Base-by-base conservation (phyloP, 2,113 vertebrate genomes). In the Ancistrus triradiatus region DNA sequence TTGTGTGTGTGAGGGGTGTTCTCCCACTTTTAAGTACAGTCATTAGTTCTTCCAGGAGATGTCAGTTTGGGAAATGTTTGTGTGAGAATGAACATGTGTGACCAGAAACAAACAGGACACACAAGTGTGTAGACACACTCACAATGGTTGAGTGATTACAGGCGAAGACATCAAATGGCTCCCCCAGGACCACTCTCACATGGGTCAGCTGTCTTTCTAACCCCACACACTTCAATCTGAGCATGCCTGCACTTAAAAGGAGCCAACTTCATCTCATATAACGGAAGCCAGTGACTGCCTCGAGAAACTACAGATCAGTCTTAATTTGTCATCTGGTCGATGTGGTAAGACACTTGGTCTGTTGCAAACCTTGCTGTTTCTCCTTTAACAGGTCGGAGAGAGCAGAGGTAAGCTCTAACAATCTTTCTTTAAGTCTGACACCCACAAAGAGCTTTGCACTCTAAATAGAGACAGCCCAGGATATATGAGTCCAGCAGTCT, bases 111-210 rank as follows among this genome's bases (percentile, higher is more conserved):
- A 66, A 68, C 55, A 28, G 24, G 43, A 40, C 52, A 47, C 37
- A 37, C n/a, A 18, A 55, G 19, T 53, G 58, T 80, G 74, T 63
- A 62, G 79, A 64, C 77, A 68, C 83, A 84, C n/a, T n/a, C n/a
- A n/a, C n/a, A 87, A 86, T 82, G 84, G 84, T 82, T 81, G 80
- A 87, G 60, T 47, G 81, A 86, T 87, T 84, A 86, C 79, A 80
- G 76, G 46, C 5, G 14, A 49, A 56, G 61, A 68, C 60, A 69
- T 73, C 61, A 60, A 64, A 65, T 65, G 47, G 42, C 64, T 62
- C 68, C 63, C 63, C 75, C 76, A 59, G 47, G 74, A 78, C 68
- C 74, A 69, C 44, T 48, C 24, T 74, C 79, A 78, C 80, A 74
- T 43, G 61, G 83, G 84, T 86, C 85, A 87, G 83, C 77, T 82